Evolutionary conservation across 1,140 invertebrate genomes (phyloP), one percentile per base, ranked within the genome.

Genomic region (Aphidius gifuensis): DNA sequence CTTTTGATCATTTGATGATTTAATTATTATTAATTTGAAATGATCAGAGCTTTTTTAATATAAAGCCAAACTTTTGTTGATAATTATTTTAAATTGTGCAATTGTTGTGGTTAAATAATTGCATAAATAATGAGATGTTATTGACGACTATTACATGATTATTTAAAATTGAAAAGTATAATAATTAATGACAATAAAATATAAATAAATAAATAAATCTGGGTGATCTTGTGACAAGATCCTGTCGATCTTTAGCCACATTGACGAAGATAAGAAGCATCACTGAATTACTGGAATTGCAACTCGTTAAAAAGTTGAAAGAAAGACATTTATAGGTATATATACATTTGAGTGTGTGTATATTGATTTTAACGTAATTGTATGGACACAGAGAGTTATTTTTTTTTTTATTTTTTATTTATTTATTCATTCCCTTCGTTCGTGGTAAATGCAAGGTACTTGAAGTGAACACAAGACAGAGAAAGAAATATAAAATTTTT

Each of bases 241-340:
- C 54, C 61, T 64, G 62, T 66, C 65, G 61, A 64, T 66, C 65
- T 60, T 64, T 55, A 49, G 43, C 53, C 42, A 32, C 58, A 61
- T 61, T 64, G 65, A 66, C 65, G 59, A 64, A 64, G 61, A 64
- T 66, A 66, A 66, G 61, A 55, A 61, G 58, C 58, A 59, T 42
- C 60, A 61, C 42, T 53, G 50, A 21, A 49, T 47, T 49, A 66
- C 55, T 59, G 59, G 65, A 66, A 64, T 66, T 66, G 65, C 58
- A 64, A 64, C 66, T 64, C 66, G 63, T 67, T 64, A 67, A 67
- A 64, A 67, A 64, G 60, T 62, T 64, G 64, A 64, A 53, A 64
- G 58, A 57, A 64, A 64, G 63, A 67, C 62, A 57, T 67, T 67
- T 67, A 64, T 64, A 54, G 63, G 62, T 62, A 62, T 57, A 38